phyloP scores from a whole-genome alignment of 2,888 invertebrate species.

The Drosophila infuscata region DNA sequence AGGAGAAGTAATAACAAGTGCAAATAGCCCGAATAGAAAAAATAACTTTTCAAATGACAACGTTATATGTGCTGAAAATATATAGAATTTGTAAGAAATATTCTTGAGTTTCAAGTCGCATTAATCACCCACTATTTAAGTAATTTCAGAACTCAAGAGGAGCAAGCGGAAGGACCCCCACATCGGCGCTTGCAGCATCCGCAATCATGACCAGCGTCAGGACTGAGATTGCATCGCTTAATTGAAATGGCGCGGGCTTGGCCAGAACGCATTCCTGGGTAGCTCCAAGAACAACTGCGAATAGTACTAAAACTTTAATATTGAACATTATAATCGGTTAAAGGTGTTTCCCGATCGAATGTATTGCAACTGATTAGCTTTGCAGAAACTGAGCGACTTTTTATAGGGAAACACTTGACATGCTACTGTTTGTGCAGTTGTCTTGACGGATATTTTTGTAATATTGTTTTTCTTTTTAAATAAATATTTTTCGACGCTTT shows the following conservation, averaged over 20 bases:
- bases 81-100: neutral
- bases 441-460: constrained; percentile 1
- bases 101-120: too few relatives aligned
- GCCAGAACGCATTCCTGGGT: constrained; percentile 27
- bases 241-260: neutral
- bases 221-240: fast-evolving
- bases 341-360: neutral
- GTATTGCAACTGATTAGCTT: constrained; percentile 13
- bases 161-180: neutral
- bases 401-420: constrained; percentile 29
- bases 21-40: constrained; percentile 5
- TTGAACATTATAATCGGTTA: constrained; percentile 42
- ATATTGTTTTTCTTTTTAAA: neutral
- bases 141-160: constrained; percentile 1
- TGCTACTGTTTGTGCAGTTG: constrained; percentile 58
- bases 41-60: neutral
- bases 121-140: neutral
- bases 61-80: constrained; percentile 7
- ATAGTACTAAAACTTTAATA: constrained; percentile 49
- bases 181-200: constrained; percentile 8
- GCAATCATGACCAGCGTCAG: neutral
- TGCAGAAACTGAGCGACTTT: neutral
- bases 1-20: constrained; percentile 22
- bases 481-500: neutral
- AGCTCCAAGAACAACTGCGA: constrained; percentile 43